These are phyloP conservation scores for pig (Sus scrofa) DNA, from an alignment of 2,113 vertebrate genomes.

Conservation along the genomic window DNA sequence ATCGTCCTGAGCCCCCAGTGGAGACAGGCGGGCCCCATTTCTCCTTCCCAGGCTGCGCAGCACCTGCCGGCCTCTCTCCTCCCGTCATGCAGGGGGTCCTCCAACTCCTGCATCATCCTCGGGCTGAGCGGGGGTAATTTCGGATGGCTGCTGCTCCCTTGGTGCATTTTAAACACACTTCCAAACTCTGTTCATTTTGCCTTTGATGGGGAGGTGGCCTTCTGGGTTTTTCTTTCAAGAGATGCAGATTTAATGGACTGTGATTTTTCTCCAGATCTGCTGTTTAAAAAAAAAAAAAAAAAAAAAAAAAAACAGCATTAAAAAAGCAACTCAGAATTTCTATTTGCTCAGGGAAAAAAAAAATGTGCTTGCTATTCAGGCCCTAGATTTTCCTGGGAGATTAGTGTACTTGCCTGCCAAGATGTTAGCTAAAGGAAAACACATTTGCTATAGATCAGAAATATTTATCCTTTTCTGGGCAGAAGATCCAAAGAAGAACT, in stretches of 20 bases:
- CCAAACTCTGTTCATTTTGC: conserved; percentile 50
- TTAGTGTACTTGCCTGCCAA: conserved; percentile 81
- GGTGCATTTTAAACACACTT: conserved; percentile 52
- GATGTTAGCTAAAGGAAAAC: conserved; percentile 83
- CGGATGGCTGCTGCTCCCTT: neutral
- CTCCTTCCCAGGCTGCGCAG: fast-evolving
- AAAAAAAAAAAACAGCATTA: conserved; percentile 68
- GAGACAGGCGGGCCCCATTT: fast-evolving
- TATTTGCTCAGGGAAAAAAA: conserved; percentile 80
- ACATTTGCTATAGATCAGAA: conserved; percentile 84
- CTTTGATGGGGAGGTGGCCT: conserved; percentile 75
- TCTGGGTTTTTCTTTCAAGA: conserved; percentile 81
- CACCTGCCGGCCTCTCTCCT: neutral
- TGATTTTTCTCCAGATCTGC: conserved; percentile 79
- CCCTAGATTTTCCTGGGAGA: conserved; percentile 83
- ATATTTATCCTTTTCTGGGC: conserved; percentile 83
- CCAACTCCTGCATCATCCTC: fast-evolving
- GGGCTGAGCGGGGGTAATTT: neutral
- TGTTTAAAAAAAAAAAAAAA: conserved; percentile 71
- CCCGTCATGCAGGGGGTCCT: neutral
- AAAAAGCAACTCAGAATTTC: conserved; percentile 83
- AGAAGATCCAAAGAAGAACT: conserved; percentile 63
- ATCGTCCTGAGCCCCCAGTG: neutral
- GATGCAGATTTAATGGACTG: conserved; percentile 81
- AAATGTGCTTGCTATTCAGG: conserved; percentile 80